Conservation (phyloP, 2,113 vertebrate species). For the Blennius ocellaris region DNA sequence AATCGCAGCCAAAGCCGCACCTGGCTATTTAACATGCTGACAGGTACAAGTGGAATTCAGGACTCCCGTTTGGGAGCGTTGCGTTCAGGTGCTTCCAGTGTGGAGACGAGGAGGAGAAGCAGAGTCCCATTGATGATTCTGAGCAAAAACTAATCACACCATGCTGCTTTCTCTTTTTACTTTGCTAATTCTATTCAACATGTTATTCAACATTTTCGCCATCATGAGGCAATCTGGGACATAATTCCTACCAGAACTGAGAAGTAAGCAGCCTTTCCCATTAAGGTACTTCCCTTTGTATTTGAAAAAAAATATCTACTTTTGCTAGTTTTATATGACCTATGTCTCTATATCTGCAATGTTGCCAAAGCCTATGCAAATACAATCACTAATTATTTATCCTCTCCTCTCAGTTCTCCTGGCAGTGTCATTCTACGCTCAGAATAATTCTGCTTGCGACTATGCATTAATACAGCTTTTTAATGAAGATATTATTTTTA, state of each 20-base stretch:
- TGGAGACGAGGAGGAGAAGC: conserved; percentile 5
- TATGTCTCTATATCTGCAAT: neutral
- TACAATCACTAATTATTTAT: neutral
- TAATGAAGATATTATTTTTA: too few relatives aligned
- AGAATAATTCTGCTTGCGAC: too few relatives aligned
- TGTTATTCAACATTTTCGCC: neutral
- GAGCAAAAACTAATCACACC: conserved; percentile 5
- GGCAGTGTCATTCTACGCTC: neutral
- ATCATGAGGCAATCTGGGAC: neutral
- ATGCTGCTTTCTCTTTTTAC: conserved; percentile 1
- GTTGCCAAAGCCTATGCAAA: neutral
- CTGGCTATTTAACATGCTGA: conserved; percentile 50
- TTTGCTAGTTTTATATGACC: too few relatives aligned
- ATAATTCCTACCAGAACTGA: too few relatives aligned
- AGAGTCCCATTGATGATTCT: neutral
- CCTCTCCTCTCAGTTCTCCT: neutral
- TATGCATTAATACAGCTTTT: too few relatives aligned
- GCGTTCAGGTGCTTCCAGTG: conserved; percentile 15
- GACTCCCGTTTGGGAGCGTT: neutral
- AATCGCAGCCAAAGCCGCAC: conserved; percentile 50
- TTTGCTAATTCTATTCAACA: neutral
- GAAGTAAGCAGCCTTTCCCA: too few relatives aligned
- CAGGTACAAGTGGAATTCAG: conserved; percentile 42
- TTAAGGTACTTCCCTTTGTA: too few relatives aligned
- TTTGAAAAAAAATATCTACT: too few relatives aligned